These are phyloP conservation scores for Danio kyathit DNA, from an alignment of 2,797 vertebrate genomes.

Conservation along the genomic window DNA sequence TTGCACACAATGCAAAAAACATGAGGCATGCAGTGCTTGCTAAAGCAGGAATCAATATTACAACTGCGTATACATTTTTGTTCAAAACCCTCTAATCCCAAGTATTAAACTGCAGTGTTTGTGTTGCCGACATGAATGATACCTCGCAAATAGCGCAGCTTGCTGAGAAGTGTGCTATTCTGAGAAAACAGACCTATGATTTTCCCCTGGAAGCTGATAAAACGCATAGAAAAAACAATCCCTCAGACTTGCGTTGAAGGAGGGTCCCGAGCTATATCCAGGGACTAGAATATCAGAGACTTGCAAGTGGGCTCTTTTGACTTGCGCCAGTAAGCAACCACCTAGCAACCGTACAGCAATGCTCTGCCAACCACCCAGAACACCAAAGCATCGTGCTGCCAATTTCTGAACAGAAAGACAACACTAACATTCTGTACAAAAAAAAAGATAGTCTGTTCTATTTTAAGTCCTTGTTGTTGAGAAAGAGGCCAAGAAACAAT, in stretches of 20 bases:
- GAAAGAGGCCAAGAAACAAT: conserved; percentile 3
- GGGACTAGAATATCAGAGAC: conserved; percentile 27
- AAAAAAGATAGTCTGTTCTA: background rate
- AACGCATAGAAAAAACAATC: background rate
- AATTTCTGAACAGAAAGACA: conserved; percentile 24
- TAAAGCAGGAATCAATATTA: background rate
- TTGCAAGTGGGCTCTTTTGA: conserved; percentile 15
- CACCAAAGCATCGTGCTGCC: conserved; percentile 9
- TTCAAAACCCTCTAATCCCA: background rate
- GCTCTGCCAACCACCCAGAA: conserved; percentile 23
- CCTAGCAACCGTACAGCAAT: background rate
- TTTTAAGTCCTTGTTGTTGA: background rate
- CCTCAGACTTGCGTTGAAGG: background rate
- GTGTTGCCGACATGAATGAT: background rate
- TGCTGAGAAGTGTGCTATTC: background rate
- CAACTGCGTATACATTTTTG: background rate
- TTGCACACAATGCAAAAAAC: conserved; percentile 28
- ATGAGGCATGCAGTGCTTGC: background rate
- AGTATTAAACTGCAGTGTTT: background rate
- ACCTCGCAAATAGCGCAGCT: background rate
- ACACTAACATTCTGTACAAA: background rate
- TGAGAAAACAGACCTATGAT: conserved; percentile 1
- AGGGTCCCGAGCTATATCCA: background rate
- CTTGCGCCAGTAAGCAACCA: conserved; percentile 31
- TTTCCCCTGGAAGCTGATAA: conserved; percentile 6